Evolutionary conservation across 53 echinoderm and acorn worm species (phyloP), one percentile per base, ranked within the genome.

Genomic region (Astropecten irregularis): DNA sequence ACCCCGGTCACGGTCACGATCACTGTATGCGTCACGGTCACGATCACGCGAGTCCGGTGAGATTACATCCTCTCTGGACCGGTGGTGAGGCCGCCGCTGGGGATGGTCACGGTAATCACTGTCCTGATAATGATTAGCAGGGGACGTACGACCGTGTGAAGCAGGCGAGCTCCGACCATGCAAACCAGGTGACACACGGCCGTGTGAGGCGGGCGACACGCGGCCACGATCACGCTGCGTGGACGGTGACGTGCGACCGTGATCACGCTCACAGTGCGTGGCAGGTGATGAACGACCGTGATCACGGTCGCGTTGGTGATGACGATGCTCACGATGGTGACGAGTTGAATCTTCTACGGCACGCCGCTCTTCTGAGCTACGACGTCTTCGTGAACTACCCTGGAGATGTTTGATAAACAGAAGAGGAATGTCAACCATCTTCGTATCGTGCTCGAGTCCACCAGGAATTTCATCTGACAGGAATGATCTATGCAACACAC

Each of bases 311-410:
- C 51, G 71, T 15, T 69, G 69, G 73, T 52, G 73, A 54, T 73
- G 53, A 20, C 71, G 87, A 4, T 69, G 87, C 44, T 54, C 42
- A 46, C 65, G 76, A 63, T 58, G 87, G 46, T 87, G 81, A 18
- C 81, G 87, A 46, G 26, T 66, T 32, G 57, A 55, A 15, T 58
- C 70, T 38, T 74, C 74, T 36, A 57, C 40, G 58, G 35, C 23
- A 14, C 74, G 56, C 0, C 74, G 74, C 40, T 74, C 74, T 15
- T 74, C 74, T 26, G 74, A n/a, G 3, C 57, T 74, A 20, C 74
- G 37, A 7, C 74, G 58, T 58, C 74, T 20, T 74, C 74, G 33
- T 6, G 55, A 11, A 38, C 74, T 74, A 11, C 74, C 74, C 74
- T 74, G 58, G 9, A 3, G 5, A 28, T 51, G 10, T 31, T 8